These are phyloP conservation scores for Cherax quadricarinatus DNA, from an alignment of 1,140 invertebrate genomes.

Conservation along the genomic window DNA sequence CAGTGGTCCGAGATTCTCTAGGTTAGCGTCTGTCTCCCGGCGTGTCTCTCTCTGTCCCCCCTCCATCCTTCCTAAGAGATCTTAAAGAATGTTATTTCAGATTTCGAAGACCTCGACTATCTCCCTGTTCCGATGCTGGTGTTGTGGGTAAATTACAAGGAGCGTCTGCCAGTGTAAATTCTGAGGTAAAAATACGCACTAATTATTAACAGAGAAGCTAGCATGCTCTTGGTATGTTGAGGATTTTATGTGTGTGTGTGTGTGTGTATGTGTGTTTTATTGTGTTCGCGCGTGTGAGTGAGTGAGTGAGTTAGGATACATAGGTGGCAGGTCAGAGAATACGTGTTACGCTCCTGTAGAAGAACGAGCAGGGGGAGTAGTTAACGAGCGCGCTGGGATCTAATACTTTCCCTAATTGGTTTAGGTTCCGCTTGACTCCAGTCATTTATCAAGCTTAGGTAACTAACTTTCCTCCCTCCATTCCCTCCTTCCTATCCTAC, in stretches of 20 bases:
- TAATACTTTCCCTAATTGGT: slow-evolving; percentile 23
- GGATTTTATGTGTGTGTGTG: neutral
- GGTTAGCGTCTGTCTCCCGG: no score
- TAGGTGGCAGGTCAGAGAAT: neutral
- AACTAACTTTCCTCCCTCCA: neutral
- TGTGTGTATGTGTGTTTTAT: neutral
- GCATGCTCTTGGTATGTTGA: no score
- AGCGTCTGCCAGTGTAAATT: no score
- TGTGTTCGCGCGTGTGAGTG: neutral
- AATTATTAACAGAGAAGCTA: no score
- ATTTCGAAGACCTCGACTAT: neutral
- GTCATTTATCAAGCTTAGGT: slow-evolving; percentile 26
- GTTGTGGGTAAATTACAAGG: neutral
- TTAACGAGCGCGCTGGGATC: neutral
- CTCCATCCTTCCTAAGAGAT: neutral
- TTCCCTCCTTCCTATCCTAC: no score
- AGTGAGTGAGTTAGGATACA: neutral
- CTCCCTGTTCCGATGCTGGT: neutral
- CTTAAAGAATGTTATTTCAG: neutral
- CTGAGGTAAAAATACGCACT: no score
- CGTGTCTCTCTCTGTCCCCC: neutral
- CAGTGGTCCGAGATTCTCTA: no score
- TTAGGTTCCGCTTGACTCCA: neutral
- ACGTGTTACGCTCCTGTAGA: neutral
- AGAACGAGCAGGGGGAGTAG: neutral